Evolutionary conservation across 1,140 invertebrate genomes (phyloP).

Genomic region (Bombus haemorrhoidalis): DNA sequence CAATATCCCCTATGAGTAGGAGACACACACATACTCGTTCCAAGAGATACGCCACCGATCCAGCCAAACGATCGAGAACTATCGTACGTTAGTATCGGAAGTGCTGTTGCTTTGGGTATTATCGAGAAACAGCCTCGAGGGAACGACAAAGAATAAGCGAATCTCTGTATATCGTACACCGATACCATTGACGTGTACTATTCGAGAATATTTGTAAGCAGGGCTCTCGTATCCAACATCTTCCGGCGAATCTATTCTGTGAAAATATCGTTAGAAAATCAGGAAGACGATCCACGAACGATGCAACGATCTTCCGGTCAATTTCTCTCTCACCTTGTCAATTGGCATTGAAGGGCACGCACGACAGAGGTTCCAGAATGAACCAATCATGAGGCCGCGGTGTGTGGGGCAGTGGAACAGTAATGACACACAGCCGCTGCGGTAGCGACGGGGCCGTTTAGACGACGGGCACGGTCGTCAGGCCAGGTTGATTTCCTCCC

Average conservation of each 20-base stretch:
- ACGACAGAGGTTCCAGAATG: slow-evolving; percentile 96
- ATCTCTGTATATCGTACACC: background rate
- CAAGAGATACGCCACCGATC: background rate
- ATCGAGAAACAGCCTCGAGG: background rate
- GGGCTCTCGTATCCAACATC: background rate
- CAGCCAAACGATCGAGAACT: background rate
- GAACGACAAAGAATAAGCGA: background rate
- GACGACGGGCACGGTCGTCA: slow-evolving; percentile 55
- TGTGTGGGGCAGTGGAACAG: slow-evolving; percentile 80
- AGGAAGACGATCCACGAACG: background rate
- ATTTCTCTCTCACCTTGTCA: slow-evolving; percentile 89
- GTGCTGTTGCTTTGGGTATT: background rate
- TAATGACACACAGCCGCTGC: slow-evolving; percentile 65
- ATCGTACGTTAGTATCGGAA: too few species aligned
- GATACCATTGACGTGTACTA: too few species aligned
- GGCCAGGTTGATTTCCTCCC: slow-evolving; percentile 53
- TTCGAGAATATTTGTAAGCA: background rate
- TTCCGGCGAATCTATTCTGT: background rate
- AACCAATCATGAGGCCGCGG: slow-evolving; percentile 91
- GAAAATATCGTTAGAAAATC: background rate
- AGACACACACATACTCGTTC: background rate
- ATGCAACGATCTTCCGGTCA: background rate
- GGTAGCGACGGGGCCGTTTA: slow-evolving; percentile 60
- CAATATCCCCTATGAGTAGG: background rate
- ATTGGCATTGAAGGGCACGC: slow-evolving; percentile 96